phyloP scores from a whole-genome alignment of 2,888 invertebrate species.

The Pristionchus entomophagus region DNA sequence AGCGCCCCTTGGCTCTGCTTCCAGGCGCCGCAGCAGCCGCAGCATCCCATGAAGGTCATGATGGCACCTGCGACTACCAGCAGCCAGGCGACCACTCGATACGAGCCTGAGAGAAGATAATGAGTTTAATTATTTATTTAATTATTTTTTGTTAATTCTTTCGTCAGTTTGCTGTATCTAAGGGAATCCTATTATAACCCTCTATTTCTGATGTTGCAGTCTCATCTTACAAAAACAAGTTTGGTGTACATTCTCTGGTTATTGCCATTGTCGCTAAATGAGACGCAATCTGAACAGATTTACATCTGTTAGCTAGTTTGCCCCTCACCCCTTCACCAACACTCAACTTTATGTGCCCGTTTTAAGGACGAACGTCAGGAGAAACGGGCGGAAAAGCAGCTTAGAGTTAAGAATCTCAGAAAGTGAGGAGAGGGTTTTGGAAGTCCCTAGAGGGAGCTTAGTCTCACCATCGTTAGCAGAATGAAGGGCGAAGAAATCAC shows the following conservation, averaged over 20 bases:
- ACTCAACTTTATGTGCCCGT: constrained; percentile 38
- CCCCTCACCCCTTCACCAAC: neutral
- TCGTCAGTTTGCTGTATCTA: too few relatives aligned
- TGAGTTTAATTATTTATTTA: too few relatives aligned
- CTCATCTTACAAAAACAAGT: too few relatives aligned
- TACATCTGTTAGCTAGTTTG: constrained; percentile 20
- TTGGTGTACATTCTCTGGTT: too few relatives aligned
- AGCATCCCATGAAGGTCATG: constrained; percentile 85
- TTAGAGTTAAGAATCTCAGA: constrained; percentile 34
- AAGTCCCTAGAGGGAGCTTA: constrained; percentile 10
- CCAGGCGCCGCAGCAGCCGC: constrained; percentile 89
- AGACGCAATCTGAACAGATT: neutral
- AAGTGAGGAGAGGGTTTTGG: neutral
- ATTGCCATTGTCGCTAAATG: constrained; percentile 4
- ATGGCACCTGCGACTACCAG: constrained; percentile 84
- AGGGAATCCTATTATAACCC: too few relatives aligned
- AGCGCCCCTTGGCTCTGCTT: constrained; percentile 87
- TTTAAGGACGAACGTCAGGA: constrained; percentile 33
- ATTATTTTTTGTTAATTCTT: too few relatives aligned
- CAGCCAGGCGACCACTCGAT: constrained; percentile 83
- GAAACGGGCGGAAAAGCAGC: neutral
- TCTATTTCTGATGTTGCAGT: too few relatives aligned
- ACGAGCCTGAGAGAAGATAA: constrained; percentile 54
- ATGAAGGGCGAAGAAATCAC: constrained; percentile 83
- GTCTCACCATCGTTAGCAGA: constrained; percentile 49